phyloP scores from a whole-genome alignment of 1,140 invertebrate genomes.

The Lycorma delicatula region DNA sequence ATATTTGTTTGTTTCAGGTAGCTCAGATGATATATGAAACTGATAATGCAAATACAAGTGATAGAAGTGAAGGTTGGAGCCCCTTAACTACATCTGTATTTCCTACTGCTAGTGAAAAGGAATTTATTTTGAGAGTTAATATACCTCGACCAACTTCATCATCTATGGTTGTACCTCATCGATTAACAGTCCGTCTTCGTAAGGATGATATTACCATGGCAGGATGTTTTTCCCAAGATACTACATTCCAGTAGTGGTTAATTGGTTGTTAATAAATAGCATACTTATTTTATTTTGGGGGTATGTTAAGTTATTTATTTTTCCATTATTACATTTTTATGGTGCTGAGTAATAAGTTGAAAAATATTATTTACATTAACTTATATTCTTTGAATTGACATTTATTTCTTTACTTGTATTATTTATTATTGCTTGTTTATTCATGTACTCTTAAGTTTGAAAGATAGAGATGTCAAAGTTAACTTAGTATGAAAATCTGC shows the following conservation, averaged over 20 bases:
- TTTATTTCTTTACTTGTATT: too few relatives aligned
- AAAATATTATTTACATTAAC: too few relatives aligned
- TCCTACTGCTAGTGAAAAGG: conserved; percentile 18
- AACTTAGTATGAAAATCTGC: too few relatives aligned
- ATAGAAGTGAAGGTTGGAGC: conserved; percentile 6
- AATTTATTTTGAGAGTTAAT: conserved; percentile 23
- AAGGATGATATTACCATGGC: conserved; percentile 22
- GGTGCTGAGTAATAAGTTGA: too few relatives aligned
- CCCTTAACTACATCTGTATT: conserved; percentile 8
- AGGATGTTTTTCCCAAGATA: conserved; percentile 24
- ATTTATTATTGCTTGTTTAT: too few relatives aligned
- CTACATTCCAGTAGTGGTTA: conserved; percentile 22
- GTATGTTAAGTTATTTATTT: too few relatives aligned
- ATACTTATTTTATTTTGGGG: too few relatives aligned
- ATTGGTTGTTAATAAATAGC: too few relatives aligned
- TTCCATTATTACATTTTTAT: too few relatives aligned
- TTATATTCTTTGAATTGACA: too few relatives aligned
- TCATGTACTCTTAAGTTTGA: too few relatives aligned
- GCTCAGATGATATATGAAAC: conserved; percentile 14
- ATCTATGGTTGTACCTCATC: conserved; percentile 20
- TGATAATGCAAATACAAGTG: background rate
- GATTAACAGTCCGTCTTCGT: conserved; percentile 16
- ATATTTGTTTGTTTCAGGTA: conserved; percentile 12
- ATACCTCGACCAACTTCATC: conserved; percentile 21
- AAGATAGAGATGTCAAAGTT: too few relatives aligned